These are phyloP conservation scores for Aphelinus atriplicis DNA, from an alignment of 1,140 invertebrate genomes.

Conservation along the genomic window DNA sequence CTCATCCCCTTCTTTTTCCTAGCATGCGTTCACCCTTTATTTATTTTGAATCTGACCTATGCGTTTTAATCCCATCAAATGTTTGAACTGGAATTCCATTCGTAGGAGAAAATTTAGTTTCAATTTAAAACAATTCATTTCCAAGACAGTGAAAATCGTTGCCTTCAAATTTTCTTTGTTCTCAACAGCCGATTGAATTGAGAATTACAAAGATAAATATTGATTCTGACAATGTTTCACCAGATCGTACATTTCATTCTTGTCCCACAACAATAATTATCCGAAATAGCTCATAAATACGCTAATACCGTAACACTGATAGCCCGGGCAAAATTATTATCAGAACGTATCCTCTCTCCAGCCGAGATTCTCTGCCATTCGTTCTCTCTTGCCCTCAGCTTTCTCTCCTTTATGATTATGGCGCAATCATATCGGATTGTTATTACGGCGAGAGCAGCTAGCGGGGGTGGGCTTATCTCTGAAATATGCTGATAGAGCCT, in stretches of 20 bases:
- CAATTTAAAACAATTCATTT: no score
- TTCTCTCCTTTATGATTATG: slow-evolving; percentile 60
- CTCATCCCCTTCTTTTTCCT: not conserved
- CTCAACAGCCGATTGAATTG: no score
- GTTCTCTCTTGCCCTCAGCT: not conserved
- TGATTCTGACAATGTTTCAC: no score
- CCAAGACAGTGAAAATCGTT: no score
- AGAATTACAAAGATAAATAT: no score
- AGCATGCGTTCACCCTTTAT: not conserved
- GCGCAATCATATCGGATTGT: slow-evolving; percentile 68
- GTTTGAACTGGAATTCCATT: no score
- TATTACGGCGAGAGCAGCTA: slow-evolving; percentile 62
- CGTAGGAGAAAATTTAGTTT: no score
- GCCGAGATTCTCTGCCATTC: slow-evolving; percentile 15
- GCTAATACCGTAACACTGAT: not conserved
- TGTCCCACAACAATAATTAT: not conserved
- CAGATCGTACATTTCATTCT: no score
- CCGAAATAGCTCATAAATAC: not conserved
- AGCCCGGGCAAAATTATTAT: no score
- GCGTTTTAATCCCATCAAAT: no score
- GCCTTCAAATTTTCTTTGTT: not conserved
- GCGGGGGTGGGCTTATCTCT: slow-evolving; percentile 64
- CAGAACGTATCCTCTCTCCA: no score
- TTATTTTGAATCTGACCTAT: no score
- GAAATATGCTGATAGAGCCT: slow-evolving; percentile 65